Base-by-base conservation (phyloP, 1,140 invertebrate genomes). In the Drosophila arizonae region DNA sequence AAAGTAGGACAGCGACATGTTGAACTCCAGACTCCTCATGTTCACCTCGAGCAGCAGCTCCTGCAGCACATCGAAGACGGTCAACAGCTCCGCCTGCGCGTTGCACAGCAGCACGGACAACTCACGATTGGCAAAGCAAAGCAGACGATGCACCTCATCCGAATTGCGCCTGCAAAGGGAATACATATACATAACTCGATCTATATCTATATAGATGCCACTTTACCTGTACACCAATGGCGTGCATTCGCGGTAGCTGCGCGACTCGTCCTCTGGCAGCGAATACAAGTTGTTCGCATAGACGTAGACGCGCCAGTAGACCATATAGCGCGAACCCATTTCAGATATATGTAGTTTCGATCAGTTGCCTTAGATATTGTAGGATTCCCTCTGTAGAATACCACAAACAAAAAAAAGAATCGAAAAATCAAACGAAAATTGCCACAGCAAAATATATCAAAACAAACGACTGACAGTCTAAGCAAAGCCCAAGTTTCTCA, bases 1-100 rank as follows among this genome's bases (percentile, higher is more conserved):
- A 79, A 94, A 94, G 1, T 92, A 81, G 0, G 90, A 77, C 15
- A 96, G 74, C 0, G 21, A 24, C 21, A 24, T 24, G 50, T 3
- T 2, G 13, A 86, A 86, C 33, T 67, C 41, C 3, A 2, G 0
- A 33, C 73, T 84, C 1, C 17, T 36, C 46, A 82, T 67, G 13
- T 41, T 58, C 0, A 71, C 9, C 0, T 10, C 9, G 5, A 80
- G 17, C 6, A 86, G 41, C 43, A 86, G 45, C 1, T 46, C 51
- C 10, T 62, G 6, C 13, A 87, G 33, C 1, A 51, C 6, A 11
- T 87, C 57, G 21, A 67, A 76, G 1, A 76, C 15, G 2, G 5
- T 17, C 3, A 58, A 5, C 51, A 87, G 6, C 0, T 76, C 30
- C 30, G 10, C 2, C 21, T 76, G 48, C 8, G 13, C 33, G 26